Evolutionary conservation across 2,113 vertebrate genomes (phyloP).

Genomic region (Corythornis madagascariensis): DNA sequence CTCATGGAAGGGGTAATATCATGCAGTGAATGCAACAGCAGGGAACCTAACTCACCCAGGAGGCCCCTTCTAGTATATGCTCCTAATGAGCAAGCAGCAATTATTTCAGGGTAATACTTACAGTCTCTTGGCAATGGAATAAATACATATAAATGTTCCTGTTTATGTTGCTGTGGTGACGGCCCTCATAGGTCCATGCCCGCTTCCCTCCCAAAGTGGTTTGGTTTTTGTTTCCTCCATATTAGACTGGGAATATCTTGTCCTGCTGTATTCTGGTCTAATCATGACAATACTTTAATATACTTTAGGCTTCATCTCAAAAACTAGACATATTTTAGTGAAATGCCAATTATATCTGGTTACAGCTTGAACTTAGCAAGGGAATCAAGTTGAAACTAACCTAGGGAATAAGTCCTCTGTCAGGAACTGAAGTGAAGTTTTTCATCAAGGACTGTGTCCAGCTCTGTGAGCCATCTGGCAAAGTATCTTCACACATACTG

Average conservation of each 20-base stretch:
- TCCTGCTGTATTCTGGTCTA: background rate
- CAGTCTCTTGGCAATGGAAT: background rate
- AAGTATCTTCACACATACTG: background rate
- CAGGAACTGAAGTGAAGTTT: background rate
- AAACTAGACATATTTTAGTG: background rate
- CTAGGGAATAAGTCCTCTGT: background rate
- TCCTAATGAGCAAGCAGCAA: background rate
- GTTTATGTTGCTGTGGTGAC: constrained; percentile 6
- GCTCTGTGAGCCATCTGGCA: constrained; percentile 49
- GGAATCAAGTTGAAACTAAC: background rate
- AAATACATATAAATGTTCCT: background rate
- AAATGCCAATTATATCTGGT: background rate
- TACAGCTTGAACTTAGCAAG: constrained; percentile 1
- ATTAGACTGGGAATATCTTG: background rate
- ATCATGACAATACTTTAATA: background rate
- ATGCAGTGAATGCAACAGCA: background rate
- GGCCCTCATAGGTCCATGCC: background rate
- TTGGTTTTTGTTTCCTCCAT: background rate
- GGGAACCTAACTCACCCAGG: background rate
- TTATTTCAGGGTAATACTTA: background rate
- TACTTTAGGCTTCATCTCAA: background rate
- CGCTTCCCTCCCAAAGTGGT: background rate
- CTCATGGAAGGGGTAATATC: background rate
- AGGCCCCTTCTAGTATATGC: background rate
- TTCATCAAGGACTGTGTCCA: constrained; percentile 12